Conservation (phyloP, 2,888 invertebrate genomes). For the Sarcophaga carnaria region DNA sequence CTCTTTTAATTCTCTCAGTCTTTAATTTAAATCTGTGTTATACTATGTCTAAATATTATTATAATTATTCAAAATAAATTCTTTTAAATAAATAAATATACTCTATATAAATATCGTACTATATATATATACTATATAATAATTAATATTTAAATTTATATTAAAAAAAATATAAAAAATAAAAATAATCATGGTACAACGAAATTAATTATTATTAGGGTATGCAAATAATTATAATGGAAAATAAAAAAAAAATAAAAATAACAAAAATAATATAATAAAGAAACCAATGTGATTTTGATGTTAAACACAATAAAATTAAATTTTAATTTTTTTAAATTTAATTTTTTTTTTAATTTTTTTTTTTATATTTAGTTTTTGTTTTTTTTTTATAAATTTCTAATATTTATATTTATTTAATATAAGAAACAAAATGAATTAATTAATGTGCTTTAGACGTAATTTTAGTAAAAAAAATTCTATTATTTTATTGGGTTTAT, state of each 20-base stretch:
- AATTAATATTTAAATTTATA: constrained; percentile 28
- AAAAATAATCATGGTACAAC: constrained; percentile 26
- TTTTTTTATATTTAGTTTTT: too few species aligned
- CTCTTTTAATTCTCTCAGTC: constrained; percentile 49
- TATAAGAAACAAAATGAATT: constrained; percentile 4
- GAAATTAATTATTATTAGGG: constrained; percentile 18
- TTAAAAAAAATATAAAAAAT: constrained; percentile 18
- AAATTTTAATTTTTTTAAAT: neutral
- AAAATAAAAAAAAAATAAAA: neutral
- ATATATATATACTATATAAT: too few species aligned
- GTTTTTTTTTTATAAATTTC: constrained; percentile 21
- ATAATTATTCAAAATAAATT: constrained; percentile 35
- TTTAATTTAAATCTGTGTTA: constrained; percentile 66
- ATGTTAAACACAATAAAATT: constrained; percentile 60
- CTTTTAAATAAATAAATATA: too few species aligned
- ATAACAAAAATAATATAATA: neutral
- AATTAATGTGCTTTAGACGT: constrained; percentile 69
- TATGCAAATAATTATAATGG: constrained; percentile 55
- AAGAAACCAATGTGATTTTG: constrained; percentile 57
- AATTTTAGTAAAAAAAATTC: constrained; percentile 55
- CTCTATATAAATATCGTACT: too few species aligned
- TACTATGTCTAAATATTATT: constrained; percentile 66
- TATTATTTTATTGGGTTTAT: constrained; percentile 16
- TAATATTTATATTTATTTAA: neutral
- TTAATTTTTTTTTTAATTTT: too few species aligned